Conservation (phyloP, 2,797 vertebrate species). For the Ptychadena robeensis region DNA sequence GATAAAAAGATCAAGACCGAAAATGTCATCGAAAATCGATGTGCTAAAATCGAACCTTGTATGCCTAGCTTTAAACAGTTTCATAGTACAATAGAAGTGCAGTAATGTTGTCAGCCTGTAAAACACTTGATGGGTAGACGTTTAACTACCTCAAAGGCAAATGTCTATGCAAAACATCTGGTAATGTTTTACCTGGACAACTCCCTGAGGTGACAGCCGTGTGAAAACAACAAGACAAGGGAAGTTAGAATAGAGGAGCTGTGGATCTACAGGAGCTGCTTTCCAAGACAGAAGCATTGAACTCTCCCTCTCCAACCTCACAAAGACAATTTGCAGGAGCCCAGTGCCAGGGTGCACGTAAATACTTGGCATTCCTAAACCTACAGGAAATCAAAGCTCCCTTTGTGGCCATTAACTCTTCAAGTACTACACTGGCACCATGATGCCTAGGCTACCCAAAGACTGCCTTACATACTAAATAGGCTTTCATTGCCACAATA, state of each 20-base stretch:
- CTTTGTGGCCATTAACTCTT: slow-evolving; percentile 25
- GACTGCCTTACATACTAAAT: neutral
- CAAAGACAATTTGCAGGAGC: neutral
- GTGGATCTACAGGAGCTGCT: slow-evolving; percentile 11
- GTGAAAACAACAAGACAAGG: slow-evolving; percentile 18
- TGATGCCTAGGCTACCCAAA: neutral
- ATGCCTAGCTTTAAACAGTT: too few relatives aligned
- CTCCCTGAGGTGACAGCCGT: neutral
- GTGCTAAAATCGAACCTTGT: too few relatives aligned
- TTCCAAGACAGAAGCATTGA: neutral
- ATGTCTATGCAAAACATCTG: slow-evolving; percentile 44
- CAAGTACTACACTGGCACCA: neutral
- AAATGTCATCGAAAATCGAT: too few relatives aligned
- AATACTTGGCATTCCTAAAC: slow-evolving; percentile 45
- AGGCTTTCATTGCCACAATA: too few relatives aligned
- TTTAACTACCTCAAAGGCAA: slow-evolving; percentile 39
- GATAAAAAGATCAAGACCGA: too few relatives aligned
- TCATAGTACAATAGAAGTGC: too few relatives aligned
- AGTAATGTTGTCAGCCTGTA: too few relatives aligned
- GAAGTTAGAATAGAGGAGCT: neutral
- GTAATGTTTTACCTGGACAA: slow-evolving; percentile 46
- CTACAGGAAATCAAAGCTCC: slow-evolving; percentile 30
- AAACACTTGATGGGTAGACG: neutral
- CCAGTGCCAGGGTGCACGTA: slow-evolving; percentile 34
- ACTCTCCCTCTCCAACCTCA: neutral